A percentile compares a stretch with the other conserved stretches of the same genome.
Conservation (phyloP, 92 coral and sea anemone species). For the Virgularia gustaviana region DNA sequence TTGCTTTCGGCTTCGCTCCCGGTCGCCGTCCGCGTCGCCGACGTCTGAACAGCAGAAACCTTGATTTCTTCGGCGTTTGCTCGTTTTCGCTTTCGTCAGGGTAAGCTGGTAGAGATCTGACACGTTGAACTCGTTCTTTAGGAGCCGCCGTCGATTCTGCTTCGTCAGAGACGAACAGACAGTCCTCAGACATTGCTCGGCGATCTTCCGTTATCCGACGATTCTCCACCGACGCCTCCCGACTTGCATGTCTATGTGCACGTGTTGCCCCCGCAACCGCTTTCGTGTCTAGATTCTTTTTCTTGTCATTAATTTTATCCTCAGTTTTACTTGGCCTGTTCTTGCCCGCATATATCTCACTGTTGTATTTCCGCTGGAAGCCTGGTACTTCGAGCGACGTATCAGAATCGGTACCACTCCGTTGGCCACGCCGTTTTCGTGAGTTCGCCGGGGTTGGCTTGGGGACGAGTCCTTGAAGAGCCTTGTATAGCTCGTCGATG, state of each 20-base stretch:
- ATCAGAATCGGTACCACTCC: slow-evolving; percentile 6
- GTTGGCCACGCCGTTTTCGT: not conserved
- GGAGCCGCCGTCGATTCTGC: not conserved
- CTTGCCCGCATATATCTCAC: not conserved
- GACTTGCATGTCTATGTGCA: too few relatives aligned
- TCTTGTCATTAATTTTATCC: not conserved
- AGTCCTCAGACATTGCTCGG: slow-evolving; percentile 4
- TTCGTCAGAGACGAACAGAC: slow-evolving; percentile 30
- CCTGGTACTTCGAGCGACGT: not conserved
- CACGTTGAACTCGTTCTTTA: not conserved
- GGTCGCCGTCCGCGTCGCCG: not conserved
- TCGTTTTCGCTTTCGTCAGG: slow-evolving; percentile 9
- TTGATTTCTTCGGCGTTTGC: not conserved
- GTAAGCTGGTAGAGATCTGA: slow-evolving; percentile 13
- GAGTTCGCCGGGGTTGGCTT: not conserved
- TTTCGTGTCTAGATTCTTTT: not conserved
- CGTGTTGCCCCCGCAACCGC: too few relatives aligned
- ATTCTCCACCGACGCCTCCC: not conserved
- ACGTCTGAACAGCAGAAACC: slow-evolving; percentile 13
- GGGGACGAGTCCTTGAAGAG: slow-evolving; percentile 34
- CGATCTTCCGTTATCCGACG: not conserved
- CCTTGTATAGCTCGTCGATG: slow-evolving; percentile 26
- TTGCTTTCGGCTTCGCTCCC: slow-evolving; percentile 1
- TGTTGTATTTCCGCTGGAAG: not conserved
- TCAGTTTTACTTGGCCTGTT: not conserved